Evolutionary conservation across 2,888 invertebrate genomes (phyloP).

Genomic region (Coelinius sp.): DNA sequence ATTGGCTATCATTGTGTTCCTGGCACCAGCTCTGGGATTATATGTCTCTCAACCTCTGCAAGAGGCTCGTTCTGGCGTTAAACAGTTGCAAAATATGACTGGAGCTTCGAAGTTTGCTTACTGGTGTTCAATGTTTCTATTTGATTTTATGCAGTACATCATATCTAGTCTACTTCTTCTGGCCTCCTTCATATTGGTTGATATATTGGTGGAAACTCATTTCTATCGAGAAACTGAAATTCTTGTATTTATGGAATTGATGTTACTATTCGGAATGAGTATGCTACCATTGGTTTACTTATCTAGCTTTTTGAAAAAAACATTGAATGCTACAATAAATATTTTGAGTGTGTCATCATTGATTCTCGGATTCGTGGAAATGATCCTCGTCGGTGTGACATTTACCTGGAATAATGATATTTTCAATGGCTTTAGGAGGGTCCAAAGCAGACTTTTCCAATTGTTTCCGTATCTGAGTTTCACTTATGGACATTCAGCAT

Average conservation of each 20-base stretch:
- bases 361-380: constrained; percentile 57
- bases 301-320: constrained; percentile 61
- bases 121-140: constrained; percentile 76
- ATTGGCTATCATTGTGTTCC: constrained; percentile 50
- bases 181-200: constrained; percentile 55
- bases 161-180: constrained; percentile 51
- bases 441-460: constrained; percentile 60
- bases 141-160: constrained; percentile 72
- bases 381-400: constrained; percentile 53
- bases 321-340: constrained; percentile 54
- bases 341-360: constrained; percentile 57
- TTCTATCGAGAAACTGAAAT: constrained; percentile 68
- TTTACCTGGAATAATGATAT: constrained; percentile 36
- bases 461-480: constrained; percentile 64
- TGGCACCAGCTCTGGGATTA: constrained; percentile 70
- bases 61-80: constrained; percentile 77
- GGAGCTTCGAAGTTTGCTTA: constrained; percentile 76
- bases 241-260: constrained; percentile 76
- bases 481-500: constrained; percentile 62
- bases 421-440: constrained; percentile 48
- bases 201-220: constrained; percentile 53
- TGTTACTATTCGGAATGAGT: constrained; percentile 80
- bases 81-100: constrained; percentile 79
- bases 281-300: constrained; percentile 68
- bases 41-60: constrained; percentile 76